Conservation (phyloP, 1,140 invertebrate species). For the Zophobas atratus region DNA sequence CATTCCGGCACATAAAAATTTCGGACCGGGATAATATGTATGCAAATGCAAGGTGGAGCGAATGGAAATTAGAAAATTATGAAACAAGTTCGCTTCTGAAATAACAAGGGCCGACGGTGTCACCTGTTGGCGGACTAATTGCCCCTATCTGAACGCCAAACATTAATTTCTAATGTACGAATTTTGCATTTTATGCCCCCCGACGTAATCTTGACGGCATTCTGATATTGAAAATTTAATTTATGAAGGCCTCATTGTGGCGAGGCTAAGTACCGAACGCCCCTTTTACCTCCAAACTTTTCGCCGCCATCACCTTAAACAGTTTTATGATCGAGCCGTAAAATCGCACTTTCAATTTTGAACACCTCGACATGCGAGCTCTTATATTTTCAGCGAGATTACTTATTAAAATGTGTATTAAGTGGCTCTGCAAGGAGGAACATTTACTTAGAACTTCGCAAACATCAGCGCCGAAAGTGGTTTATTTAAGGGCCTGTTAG, state of each 20-base stretch:
- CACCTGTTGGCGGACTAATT: conserved; percentile 36
- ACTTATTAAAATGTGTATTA: conserved; percentile 52
- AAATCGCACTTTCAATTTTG: conserved; percentile 52
- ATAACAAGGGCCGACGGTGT: conserved; percentile 11
- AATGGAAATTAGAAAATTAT: conserved; percentile 53
- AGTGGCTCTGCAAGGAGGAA: conserved; percentile 37
- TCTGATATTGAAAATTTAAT: conserved; percentile 37
- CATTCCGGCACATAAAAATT: conserved; percentile 50
- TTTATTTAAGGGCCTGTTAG: too few species aligned
- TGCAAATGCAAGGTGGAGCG: conserved; percentile 50
- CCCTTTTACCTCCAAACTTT: conserved; percentile 26
- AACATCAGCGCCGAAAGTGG: too few species aligned
- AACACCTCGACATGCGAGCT: conserved; percentile 21
- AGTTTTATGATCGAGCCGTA: conserved; percentile 49
- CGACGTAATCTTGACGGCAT: conserved; percentile 6
- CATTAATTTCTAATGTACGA: conserved; percentile 14
- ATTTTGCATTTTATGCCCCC: conserved; percentile 12
- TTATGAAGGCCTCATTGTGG: conserved; percentile 29
- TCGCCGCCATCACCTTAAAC: conserved; percentile 35
- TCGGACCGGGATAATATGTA: conserved; percentile 52
- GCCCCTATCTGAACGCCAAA: conserved; percentile 5
- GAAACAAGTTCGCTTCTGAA: conserved; percentile 24
- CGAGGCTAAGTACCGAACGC: conserved; percentile 37
- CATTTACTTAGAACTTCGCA: conserved; percentile 45
- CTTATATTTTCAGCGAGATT: conserved; percentile 40